Base-by-base conservation (phyloP, 2,113 vertebrate genomes). In the Lanius collurio region DNA sequence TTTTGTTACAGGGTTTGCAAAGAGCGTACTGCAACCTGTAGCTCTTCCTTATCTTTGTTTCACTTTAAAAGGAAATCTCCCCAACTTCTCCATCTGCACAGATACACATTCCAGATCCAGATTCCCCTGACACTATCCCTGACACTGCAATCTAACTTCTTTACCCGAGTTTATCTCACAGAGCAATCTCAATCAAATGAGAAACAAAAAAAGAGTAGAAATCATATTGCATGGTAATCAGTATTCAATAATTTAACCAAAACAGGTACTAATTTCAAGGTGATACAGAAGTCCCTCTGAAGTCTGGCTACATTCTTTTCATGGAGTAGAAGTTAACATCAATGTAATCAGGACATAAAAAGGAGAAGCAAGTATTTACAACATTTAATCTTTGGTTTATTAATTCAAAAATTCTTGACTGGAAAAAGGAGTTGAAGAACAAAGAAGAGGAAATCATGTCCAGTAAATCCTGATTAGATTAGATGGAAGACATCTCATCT, bases 251-350 rank as follows among this genome's bases (percentile, higher is more conserved):
- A 96, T 87, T 96, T 89, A 96, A 97, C 50, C 93, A 87, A 91
- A 97, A 98, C 75, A 76, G 27, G 93, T 94, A 95, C 79, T 96
- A 94, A 97, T 97, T 96, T 96, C 90, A 94, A 96, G 74, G 90
- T 74, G 62, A 75, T 92, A 79, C 16, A 77, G 55, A 93, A 87
- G 64, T 95, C 35, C 56, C 84, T 87, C 64, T 97, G 83, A 97
- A 96, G 84, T 94, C 59, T 95, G 65, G 62, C 55, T 62, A 60
- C 35, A 74, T 41, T 55, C 60, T 71, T 71, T 93, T 63, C 44
- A 71, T 47, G 60, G n/a, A 79, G 27, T 75, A 75, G 39, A 83
- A 97, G 75, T 70, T 44, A 60, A 68, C 21, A 42, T 44, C 15
- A 28, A 17, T 39, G 15, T 50, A 35, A 76, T 8, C 35, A 82